phyloP scores from a whole-genome alignment of 2,797 vertebrate genomes.

The Falco rusticolus region DNA sequence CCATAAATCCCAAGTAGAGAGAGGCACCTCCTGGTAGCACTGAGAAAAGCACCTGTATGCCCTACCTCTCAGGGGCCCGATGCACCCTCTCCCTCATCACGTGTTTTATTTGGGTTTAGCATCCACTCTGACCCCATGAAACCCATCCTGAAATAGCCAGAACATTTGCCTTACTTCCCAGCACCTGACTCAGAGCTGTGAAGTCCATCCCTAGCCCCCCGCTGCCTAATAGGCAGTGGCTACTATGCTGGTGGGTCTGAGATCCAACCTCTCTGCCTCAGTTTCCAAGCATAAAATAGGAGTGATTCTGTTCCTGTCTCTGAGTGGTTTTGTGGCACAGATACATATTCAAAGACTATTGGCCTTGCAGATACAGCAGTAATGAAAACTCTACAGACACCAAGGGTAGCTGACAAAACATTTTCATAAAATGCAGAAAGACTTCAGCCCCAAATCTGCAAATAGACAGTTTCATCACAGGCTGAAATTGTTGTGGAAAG shows the following conservation, averaged over 20 bases:
- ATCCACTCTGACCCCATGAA: background rate
- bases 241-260: background rate
- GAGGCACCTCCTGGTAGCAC: conserved; percentile 70
- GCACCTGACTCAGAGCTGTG: background rate
- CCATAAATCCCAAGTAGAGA: conserved; percentile 67
- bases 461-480: background rate
- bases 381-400: background rate
- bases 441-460: background rate
- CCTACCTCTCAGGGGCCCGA: background rate
- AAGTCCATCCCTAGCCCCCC: accelerated
- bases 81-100: background rate
- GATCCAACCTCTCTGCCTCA: background rate
- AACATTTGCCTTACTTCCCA: background rate
- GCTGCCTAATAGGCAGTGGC: background rate
- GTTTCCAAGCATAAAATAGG: background rate
- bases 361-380: background rate
- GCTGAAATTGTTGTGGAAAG: background rate
- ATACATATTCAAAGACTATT: background rate
- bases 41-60: conserved; percentile 61
- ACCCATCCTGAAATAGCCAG: background rate
- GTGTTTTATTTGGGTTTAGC: background rate
- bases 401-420: background rate
- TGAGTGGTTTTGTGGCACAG: background rate
- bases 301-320: background rate
- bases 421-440: background rate